Percentiles rank a stretch among this genome's conserved stretches.
phyloP scores from a whole-genome alignment of 2,113 vertebrate genomes.

The Lamprotornis superbus region DNA sequence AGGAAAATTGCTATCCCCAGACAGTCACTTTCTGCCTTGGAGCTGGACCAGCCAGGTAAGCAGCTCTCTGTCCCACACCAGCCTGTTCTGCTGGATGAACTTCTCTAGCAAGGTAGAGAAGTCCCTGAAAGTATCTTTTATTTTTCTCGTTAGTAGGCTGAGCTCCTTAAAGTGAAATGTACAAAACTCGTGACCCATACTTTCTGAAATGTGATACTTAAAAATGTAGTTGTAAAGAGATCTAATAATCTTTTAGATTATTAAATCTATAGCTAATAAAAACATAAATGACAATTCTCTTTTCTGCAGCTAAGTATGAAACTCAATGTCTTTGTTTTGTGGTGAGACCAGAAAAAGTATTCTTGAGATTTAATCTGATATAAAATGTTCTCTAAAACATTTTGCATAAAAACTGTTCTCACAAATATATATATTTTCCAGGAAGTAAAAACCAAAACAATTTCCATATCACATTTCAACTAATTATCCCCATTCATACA shows the following conservation, averaged over 20 bases:
- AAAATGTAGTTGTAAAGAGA: not conserved
- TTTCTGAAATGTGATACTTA: not conserved
- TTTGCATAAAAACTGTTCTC: not conserved
- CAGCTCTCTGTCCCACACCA: not conserved
- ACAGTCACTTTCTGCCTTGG: not conserved
- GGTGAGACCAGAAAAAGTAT: not conserved
- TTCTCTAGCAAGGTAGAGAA: not conserved
- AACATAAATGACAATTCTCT: not conserved
- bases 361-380: not conserved
- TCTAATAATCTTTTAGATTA: not conserved
- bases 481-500: conserved; percentile 31
- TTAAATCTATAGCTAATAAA: not conserved
- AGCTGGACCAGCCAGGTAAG: not conserved
- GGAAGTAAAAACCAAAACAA: not conserved
- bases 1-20: not conserved
- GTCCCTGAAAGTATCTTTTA: not conserved
- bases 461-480: conserved; percentile 14
- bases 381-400: not conserved
- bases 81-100: not conserved
- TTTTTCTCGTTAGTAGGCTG: not conserved
- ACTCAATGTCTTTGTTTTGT: not conserved
- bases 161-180: not conserved
- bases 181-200: not conserved
- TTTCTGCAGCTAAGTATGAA: not conserved
- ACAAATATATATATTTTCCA: not conserved